Base-by-base conservation (phyloP, 2,888 invertebrate species). In the Tortrix viridana region DNA sequence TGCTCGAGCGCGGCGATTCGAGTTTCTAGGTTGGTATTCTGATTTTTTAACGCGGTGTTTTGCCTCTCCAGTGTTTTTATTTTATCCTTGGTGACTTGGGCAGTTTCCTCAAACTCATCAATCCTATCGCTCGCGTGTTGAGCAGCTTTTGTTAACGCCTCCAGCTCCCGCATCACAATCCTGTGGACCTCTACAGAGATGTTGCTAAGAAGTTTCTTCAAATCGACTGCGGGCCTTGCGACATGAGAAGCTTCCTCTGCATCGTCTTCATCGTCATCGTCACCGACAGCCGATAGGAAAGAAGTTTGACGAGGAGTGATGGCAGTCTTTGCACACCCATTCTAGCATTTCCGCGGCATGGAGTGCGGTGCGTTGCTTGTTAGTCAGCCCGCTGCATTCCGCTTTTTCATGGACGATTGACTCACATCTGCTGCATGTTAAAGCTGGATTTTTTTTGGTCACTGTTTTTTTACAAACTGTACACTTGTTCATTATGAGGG, bases 41-140 rank as follows among this genome's bases (percentile, higher is more conserved):
- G 26, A 32, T 46, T 56, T 32, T 46, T 47, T 2, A 56, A 5
- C 4, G 56, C 47, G 3, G 9, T 32, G n/a, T 56, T 18, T 18
- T 56, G 44, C 4, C 32, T 16, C 12, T 56, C 46, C 26, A 56
- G 26, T 2, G 14, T 20, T 44, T 32, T 56, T 3, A 56, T 26
- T 5, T 7, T 56, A 6, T 26, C 37, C 19, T 23, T 44, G 6
- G 32, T 32, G 0, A 23, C 37, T 12, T 26, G 16, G 1, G 41
- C 41, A 18, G 26, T 5, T 32, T 46, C 43, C 12, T 56, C 56
- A 20, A 18, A 56, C n/a, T 56, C 56, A 43, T 56, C 56, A 37
- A 48, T 49, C 49, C 49, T 49, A n/a, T 48, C 57, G 22, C 57
- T 57, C 23, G 46, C 44, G 12, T 46, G 26, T 16, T 60, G 19